phyloP scores from a whole-genome alignment of 2,113 vertebrate genomes.

The Nanorana parkeri region DNA sequence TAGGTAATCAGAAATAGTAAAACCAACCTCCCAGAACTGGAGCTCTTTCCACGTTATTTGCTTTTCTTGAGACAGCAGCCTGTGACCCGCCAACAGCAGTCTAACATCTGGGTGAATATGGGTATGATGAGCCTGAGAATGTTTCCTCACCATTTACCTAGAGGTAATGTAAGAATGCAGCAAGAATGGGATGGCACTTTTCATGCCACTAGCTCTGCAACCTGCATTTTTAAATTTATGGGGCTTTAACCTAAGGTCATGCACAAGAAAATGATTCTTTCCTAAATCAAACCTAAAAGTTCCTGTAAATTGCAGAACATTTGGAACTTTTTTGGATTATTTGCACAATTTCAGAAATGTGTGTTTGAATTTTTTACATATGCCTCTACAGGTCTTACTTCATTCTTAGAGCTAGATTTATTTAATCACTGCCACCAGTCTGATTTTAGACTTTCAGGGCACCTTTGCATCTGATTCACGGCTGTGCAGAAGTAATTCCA shows the following conservation, averaged over 20 bases:
- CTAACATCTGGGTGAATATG: constrained; percentile 99
- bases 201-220: constrained; percentile 19
- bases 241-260: constrained; percentile 63
- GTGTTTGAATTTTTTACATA: too few relatives aligned
- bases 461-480: too few relatives aligned
- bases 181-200: constrained; percentile 80
- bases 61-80: constrained; percentile 97
- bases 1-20: constrained; percentile 91
- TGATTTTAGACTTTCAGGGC: too few relatives aligned
- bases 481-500: too few relatives aligned
- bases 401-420: too few relatives aligned
- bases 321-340: too few relatives aligned
- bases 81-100: constrained; percentile 90
- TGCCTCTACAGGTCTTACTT: too few relatives aligned
- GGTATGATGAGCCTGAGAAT: constrained; percentile 99
- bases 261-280: constrained; percentile 2
- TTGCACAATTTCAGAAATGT: too few relatives aligned
- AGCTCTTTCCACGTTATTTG: constrained; percentile 92
- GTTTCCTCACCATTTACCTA: constrained; percentile 91
- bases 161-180: constrained; percentile 99
- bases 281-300: too few relatives aligned
- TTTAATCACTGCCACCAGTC: too few relatives aligned
- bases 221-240: constrained; percentile 43
- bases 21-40: constrained; percentile 82
- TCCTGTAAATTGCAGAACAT: too few relatives aligned